Conservation (phyloP, 2,888 invertebrate species). For the Eristalis pertinax region DNA sequence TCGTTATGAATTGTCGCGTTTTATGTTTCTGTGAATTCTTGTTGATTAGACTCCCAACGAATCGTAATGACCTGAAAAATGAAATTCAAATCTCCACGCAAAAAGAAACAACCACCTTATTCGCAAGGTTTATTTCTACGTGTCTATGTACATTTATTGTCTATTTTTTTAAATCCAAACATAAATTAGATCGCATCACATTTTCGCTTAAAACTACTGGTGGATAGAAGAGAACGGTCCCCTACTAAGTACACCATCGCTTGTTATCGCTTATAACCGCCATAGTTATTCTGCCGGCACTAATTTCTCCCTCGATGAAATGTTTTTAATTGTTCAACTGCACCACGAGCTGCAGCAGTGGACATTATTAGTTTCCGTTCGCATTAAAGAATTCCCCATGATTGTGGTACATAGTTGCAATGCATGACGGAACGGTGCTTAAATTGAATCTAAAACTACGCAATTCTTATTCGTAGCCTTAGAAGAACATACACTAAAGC, state of each 20-base stretch:
- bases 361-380: not conserved
- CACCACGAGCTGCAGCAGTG: not conserved
- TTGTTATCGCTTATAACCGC: not conserved
- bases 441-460: conserved; percentile 54
- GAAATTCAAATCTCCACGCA: too few relatives aligned
- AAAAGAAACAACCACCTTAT: not conserved
- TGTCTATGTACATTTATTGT: not conserved
- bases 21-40: not conserved
- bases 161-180: not conserved
- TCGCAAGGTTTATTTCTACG: not conserved
- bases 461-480: conserved; percentile 75
- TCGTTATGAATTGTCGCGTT: not conserved
- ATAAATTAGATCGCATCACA: not conserved
- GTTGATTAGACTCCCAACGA: not conserved
- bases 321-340: not conserved
- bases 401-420: too few relatives aligned
- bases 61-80: too few relatives aligned
- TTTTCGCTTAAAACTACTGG: not conserved
- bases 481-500: conserved; percentile 75
- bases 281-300: not conserved
- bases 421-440: too few relatives aligned
- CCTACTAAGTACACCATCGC: not conserved
- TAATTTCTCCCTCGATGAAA: not conserved
- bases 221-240: not conserved
- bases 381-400: too few relatives aligned